These are phyloP conservation scores for Agrochola litura DNA, from an alignment of 2,888 invertebrate genomes.

Conservation along the genomic window DNA sequence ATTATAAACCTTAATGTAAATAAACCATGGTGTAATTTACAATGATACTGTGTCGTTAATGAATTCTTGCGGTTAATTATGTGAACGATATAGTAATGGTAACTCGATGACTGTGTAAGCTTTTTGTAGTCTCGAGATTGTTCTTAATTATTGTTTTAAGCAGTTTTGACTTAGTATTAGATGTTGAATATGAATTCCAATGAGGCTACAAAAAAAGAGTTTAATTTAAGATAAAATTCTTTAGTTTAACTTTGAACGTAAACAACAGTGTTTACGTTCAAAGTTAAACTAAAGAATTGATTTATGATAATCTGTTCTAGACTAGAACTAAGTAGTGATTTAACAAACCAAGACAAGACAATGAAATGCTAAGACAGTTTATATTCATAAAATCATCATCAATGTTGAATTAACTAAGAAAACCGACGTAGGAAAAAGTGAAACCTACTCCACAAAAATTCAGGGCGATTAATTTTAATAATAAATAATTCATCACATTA, in stretches of 20 bases:
- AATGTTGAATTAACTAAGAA: background rate
- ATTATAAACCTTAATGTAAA: conserved; percentile 65
- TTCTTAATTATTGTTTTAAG: conserved; percentile 33
- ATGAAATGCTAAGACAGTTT: background rate
- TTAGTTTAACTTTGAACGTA: no score
- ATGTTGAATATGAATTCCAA: background rate
- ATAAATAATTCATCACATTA: conserved; percentile 29
- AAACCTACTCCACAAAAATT: conserved; percentile 10
- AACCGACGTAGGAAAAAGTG: background rate
- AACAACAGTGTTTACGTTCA: background rate
- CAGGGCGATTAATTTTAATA: background rate
- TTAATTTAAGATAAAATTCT: no score
- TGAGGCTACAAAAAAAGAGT: background rate
- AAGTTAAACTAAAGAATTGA: background rate
- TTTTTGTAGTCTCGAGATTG: conserved; percentile 58
- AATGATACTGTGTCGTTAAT: conserved; percentile 62
- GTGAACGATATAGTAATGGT: conserved; percentile 64
- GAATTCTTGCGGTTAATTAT: conserved; percentile 75
- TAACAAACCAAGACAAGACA: background rate
- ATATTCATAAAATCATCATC: background rate
- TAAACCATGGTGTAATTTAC: conserved; percentile 64
- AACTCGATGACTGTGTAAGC: conserved; percentile 63
- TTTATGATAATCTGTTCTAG: background rate
- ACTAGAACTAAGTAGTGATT: background rate
- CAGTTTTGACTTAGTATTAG: background rate